Conservation (phyloP, 2,797 vertebrate genomes). For the Cossypha dichroa region DNA sequence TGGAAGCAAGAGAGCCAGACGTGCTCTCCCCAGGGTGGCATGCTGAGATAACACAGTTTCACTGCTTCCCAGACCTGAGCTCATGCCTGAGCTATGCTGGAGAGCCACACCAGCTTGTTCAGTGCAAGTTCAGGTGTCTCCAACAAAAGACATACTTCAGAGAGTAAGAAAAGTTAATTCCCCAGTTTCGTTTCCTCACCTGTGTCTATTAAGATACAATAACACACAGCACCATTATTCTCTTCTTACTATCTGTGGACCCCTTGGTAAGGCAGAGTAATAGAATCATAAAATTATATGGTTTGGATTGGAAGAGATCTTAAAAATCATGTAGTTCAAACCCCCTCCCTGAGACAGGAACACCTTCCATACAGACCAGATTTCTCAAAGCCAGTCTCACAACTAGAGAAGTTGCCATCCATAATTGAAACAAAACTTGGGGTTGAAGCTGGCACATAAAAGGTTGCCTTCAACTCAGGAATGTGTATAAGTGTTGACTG, state of each 20-base stretch:
- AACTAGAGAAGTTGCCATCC: not conserved
- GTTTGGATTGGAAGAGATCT: too few relatives aligned
- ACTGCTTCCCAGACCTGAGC: slow-evolving; percentile 47
- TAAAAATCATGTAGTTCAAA: not conserved
- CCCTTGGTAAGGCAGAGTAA: not conserved
- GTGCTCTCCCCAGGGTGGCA: slow-evolving; percentile 22
- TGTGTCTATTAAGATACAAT: not conserved
- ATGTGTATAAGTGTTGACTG: fast-evolving
- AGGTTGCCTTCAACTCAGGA: not conserved
- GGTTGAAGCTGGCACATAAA: not conserved
- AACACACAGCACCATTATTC: not conserved
- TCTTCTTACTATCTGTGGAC: not conserved
- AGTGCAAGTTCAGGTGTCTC: not conserved
- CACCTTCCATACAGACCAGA: not conserved
- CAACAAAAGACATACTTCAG: not conserved
- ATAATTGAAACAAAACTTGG: not conserved
- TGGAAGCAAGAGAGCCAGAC: slow-evolving; percentile 42
- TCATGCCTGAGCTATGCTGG: slow-evolving; percentile 44
- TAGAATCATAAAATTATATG: not conserved
- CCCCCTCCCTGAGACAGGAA: not conserved
- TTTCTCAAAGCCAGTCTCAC: not conserved
- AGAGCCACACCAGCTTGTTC: not conserved
- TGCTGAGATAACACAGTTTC: slow-evolving; percentile 45
- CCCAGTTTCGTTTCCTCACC: not conserved
- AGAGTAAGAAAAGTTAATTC: not conserved